Percentiles rank a stretch among this genome's conserved stretches.
These are phyloP conservation scores for Gavia stellata DNA, from an alignment of 2,113 vertebrate genomes.

Conservation along the genomic window DNA sequence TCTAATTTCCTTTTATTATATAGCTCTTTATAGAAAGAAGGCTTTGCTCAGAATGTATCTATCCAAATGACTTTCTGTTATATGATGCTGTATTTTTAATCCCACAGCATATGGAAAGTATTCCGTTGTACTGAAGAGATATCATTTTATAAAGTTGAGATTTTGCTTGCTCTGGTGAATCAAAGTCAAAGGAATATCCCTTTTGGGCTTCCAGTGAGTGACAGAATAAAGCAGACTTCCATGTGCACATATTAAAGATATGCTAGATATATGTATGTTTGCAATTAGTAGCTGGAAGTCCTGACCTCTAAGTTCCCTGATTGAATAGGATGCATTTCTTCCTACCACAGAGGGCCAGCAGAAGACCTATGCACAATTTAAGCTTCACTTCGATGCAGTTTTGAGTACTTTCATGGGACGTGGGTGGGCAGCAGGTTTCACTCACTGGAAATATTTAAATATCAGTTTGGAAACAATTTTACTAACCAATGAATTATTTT, in stretches of 20 bases:
- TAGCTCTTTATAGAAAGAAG: not conserved
- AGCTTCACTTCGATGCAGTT: not conserved
- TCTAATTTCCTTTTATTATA: not conserved
- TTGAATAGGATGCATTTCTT: not conserved
- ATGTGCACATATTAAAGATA: not conserved
- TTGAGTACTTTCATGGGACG: not conserved
- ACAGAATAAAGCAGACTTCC: not conserved
- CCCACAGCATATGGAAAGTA: constrained; percentile 21
- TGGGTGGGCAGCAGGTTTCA: not conserved
- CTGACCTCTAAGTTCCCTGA: not conserved
- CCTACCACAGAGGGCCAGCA: not conserved
- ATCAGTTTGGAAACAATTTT: constrained; percentile 17
- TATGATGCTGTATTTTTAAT: not conserved
- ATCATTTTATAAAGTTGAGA: not conserved
- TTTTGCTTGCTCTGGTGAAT: not conserved
- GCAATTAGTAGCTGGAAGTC: not conserved
- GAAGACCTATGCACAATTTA: not conserved
- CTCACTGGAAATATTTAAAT: not conserved
- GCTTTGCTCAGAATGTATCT: not conserved
- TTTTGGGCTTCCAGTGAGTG: not conserved
- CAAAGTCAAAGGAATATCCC: not conserved
- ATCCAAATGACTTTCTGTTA: not conserved
- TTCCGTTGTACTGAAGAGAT: not conserved
- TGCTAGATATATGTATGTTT: not conserved
- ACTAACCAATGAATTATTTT: not conserved